These are phyloP conservation scores for Sisor rabdophorus DNA, from an alignment of 2,113 vertebrate species.

Conservation along the genomic window DNA sequence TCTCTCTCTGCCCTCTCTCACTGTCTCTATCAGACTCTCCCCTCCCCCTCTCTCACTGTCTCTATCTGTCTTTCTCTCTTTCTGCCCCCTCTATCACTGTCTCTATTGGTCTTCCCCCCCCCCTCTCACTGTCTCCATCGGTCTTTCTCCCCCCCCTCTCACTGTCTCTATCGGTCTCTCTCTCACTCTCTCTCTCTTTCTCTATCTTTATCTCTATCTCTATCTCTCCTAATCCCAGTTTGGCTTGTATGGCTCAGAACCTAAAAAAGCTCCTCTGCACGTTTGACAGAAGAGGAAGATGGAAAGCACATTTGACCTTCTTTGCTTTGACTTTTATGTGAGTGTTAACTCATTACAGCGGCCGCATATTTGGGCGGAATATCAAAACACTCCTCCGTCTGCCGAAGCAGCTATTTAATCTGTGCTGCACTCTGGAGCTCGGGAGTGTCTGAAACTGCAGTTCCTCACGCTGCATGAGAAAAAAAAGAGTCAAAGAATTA, in stretches of 20 bases:
- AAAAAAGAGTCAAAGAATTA: not conserved
- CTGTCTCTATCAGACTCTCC: too few species aligned
- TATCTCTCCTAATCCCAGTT: not conserved
- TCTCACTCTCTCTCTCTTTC: not conserved
- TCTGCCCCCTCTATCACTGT: fast-evolving
- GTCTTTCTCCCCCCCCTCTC: not conserved
- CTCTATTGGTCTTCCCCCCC: not conserved
- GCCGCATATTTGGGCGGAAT: not conserved
- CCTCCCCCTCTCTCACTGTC: too few species aligned
- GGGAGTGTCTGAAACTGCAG: not conserved
- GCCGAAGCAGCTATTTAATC: slow-evolving; percentile 10
- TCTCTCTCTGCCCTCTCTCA: too few species aligned
- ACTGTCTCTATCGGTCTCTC: not conserved
- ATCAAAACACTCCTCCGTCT: not conserved
- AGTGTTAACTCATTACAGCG: not conserved
- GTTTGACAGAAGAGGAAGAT: not conserved
- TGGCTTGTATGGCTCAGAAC: not conserved
- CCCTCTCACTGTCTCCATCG: too few species aligned
- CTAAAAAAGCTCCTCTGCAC: not conserved
- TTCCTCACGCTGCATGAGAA: not conserved
- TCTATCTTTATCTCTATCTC: not conserved
- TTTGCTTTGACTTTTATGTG: not conserved
- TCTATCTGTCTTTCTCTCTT: too few species aligned
- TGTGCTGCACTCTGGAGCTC: not conserved
- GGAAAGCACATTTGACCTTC: slow-evolving; percentile 3